phyloP scores from a whole-genome alignment of 2,888 invertebrate genomes.

The Campopleginae sp. region DNA sequence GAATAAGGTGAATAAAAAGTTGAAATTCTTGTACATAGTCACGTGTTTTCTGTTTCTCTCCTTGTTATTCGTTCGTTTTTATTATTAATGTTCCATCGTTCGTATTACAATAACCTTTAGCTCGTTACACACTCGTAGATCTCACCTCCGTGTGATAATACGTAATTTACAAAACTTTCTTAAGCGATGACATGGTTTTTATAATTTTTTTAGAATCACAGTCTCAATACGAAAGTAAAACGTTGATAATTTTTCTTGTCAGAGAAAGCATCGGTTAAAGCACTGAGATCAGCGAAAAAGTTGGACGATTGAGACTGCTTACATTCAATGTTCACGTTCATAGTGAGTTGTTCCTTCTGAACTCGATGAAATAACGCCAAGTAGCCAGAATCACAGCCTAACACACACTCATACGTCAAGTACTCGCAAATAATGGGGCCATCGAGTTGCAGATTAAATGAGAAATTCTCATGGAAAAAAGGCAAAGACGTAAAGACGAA shows the following conservation, averaged over 20 bases:
- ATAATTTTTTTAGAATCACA: background rate
- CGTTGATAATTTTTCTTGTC: slow-evolving; percentile 11
- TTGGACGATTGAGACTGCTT: slow-evolving; percentile 27
- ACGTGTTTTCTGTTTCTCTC: slow-evolving; percentile 6
- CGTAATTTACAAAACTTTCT: slow-evolving; percentile 62
- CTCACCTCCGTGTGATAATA: slow-evolving; percentile 45
- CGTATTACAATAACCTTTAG: slow-evolving; percentile 51
- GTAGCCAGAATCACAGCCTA: slow-evolving; percentile 65
- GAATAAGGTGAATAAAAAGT: slow-evolving; percentile 52
- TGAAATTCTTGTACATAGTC: slow-evolving; percentile 43
- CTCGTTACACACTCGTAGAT: slow-evolving; percentile 49
- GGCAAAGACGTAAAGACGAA: background rate
- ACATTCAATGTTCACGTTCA: slow-evolving; percentile 31
- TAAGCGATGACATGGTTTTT: slow-evolving; percentile 56
- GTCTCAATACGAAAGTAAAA: slow-evolving; percentile 47
- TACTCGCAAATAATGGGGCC: slow-evolving; percentile 29
- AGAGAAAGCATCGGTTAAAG: slow-evolving; percentile 29
- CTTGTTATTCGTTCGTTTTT: slow-evolving; percentile 19
- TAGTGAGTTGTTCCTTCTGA: slow-evolving; percentile 26
- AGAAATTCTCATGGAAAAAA: slow-evolving; percentile 14
- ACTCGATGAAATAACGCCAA: slow-evolving; percentile 53
- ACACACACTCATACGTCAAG: slow-evolving; percentile 53
- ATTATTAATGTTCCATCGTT: slow-evolving; percentile 46
- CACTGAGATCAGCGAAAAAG: slow-evolving; percentile 32
- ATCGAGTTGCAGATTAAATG: slow-evolving; percentile 23